Evolutionary conservation across 2,113 vertebrate genomes (phyloP).

Genomic region (Oenanthe melanoleuca): DNA sequence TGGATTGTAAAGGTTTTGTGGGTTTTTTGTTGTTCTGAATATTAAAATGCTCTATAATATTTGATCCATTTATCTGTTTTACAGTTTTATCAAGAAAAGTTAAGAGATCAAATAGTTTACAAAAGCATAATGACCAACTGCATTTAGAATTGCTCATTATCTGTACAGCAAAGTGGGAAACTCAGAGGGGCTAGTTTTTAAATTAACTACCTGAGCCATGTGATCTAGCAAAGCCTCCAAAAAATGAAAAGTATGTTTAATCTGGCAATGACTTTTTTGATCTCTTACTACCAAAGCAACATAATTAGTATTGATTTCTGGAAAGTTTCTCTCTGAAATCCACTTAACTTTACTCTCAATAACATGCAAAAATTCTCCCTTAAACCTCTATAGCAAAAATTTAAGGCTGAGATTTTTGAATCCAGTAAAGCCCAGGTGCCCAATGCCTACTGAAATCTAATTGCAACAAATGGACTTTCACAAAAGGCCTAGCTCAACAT

Average conservation of each 20-base stretch:
- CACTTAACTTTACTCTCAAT: neutral
- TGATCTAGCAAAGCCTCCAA: conserved; percentile 32
- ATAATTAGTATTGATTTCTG: neutral
- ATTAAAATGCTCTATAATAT: neutral
- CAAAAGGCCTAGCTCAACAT: neutral
- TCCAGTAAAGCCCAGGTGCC: neutral
- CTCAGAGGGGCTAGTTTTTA: neutral
- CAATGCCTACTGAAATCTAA: neutral
- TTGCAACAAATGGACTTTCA: neutral
- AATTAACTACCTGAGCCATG: neutral
- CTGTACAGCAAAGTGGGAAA: neutral
- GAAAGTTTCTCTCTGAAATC: neutral
- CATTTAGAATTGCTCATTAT: neutral
- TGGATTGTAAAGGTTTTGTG: neutral
- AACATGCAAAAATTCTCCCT: neutral
- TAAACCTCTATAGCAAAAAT: neutral
- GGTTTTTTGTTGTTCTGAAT: neutral
- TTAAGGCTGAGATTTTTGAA: neutral
- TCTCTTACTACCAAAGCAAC: neutral
- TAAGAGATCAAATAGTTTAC: neutral
- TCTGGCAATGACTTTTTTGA: conserved; percentile 2
- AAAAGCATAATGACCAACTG: neutral
- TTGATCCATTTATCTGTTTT: neutral
- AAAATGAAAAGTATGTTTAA: conserved; percentile 45
- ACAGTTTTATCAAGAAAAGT: neutral